phyloP scores from a whole-genome alignment of 2,888 invertebrate species.

The Philhelius pedissequus region DNA sequence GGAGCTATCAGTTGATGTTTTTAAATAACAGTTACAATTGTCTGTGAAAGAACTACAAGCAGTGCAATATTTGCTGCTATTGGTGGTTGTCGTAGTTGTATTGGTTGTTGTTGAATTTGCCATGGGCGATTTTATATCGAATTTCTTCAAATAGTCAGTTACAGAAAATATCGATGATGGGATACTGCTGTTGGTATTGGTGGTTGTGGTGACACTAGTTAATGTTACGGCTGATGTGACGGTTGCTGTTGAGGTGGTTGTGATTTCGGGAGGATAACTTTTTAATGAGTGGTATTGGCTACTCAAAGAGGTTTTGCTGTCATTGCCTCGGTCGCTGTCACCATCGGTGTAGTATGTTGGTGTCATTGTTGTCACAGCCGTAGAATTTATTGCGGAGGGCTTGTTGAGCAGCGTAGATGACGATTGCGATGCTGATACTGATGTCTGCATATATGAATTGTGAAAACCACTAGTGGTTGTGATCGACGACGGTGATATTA shows the following conservation, averaged over 20 bases:
- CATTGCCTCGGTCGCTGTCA: conserved; percentile 33
- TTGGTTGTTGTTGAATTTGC: conserved; percentile 1
- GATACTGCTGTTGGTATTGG: conserved; percentile 21
- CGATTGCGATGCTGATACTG: conserved; percentile 45
- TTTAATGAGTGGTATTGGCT: conserved; percentile 55
- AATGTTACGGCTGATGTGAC: conserved; percentile 33
- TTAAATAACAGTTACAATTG: conserved; percentile 34
- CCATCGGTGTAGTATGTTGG: conserved; percentile 24
- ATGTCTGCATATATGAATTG: conserved; percentile 39
- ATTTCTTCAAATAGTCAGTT: conserved; percentile 57
- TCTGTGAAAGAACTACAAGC: conserved; percentile 13
- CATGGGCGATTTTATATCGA: conserved; percentile 31
- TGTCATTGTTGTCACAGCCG: conserved; percentile 31
- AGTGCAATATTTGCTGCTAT: background rate
- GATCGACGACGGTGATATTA: conserved; percentile 34
- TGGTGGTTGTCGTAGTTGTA: background rate
- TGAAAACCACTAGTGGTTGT: conserved; percentile 46
- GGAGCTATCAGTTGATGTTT: background rate
- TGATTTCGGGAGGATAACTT: conserved; percentile 62
- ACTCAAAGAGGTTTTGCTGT: conserved; percentile 26
- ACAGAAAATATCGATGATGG: conserved; percentile 48
- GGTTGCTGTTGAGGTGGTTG: conserved; percentile 58
- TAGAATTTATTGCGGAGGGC: conserved; percentile 39
- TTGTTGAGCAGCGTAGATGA: conserved; percentile 43
- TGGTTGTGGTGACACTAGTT: conserved; percentile 25